A percentile compares a stretch with the other conserved stretches of the same genome.
phyloP scores from a whole-genome alignment of 2,888 invertebrate genomes.

The Eupithecia inturbata region DNA sequence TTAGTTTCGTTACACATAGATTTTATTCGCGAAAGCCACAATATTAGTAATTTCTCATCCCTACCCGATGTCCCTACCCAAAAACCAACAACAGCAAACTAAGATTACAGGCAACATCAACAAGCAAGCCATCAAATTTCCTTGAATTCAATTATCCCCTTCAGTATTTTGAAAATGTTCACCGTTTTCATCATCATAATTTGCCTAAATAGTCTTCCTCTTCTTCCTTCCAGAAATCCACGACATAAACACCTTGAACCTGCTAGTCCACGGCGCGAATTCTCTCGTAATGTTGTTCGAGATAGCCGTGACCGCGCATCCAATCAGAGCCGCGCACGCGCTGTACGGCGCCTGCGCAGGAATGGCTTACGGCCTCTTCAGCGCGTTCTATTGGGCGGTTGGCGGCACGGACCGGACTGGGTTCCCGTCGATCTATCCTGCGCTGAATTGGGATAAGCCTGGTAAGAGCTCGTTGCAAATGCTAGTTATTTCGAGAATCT shows the following conservation, averaged over 20 bases:
- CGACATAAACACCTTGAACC: constrained; percentile 86
- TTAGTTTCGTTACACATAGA: too few species aligned
- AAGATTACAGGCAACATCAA: too few species aligned
- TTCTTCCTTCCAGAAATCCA: constrained; percentile 78
- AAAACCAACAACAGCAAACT: too few species aligned
- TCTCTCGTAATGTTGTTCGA: constrained; percentile 89
- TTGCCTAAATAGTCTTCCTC: background rate
- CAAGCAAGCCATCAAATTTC: too few species aligned
- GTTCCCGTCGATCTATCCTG: constrained; percentile 87
- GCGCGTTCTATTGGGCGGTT: constrained; percentile 77
- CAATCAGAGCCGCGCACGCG: constrained; percentile 86
- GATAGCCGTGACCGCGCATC: constrained; percentile 88
- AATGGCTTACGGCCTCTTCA: constrained; percentile 78
- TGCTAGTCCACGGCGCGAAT: constrained; percentile 90
- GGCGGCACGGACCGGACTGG: constrained; percentile 82
- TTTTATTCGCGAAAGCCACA: too few species aligned
- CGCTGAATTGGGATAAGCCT: constrained; percentile 90
- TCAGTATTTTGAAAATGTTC: too few species aligned
- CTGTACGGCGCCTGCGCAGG: constrained; percentile 86
- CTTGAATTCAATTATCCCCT: too few species aligned
- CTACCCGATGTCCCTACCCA: too few species aligned
- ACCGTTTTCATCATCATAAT: too few species aligned
- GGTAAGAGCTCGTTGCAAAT: constrained; percentile 49
- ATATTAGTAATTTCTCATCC: too few species aligned
- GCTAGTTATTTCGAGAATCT: background rate